Evolutionary conservation across 2,113 vertebrate genomes (phyloP), one percentile per base, ranked within the genome.

Genomic region (Lichenostomus cassidix): DNA sequence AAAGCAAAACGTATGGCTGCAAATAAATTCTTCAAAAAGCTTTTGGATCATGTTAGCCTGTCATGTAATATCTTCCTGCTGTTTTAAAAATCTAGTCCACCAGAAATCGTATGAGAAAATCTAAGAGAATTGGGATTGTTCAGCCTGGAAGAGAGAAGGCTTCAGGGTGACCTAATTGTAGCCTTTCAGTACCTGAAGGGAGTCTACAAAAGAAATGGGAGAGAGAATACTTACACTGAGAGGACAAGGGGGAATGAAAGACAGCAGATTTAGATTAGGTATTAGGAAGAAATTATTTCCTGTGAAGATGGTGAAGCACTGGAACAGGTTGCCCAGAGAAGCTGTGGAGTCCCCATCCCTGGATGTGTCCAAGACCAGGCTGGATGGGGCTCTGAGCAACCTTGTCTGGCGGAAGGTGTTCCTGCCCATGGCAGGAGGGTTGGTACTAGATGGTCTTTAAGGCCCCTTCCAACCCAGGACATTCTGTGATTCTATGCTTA

Each of bases 51-150:
- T 20, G 28, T 52, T 37, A 35, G 27, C 11, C 39, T 71, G 90
- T 39, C 41, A 83, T 5, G 77, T 63, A 75, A 1, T 52, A 80
- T 42, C 52, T 58, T 52, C 3, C 15, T 69, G 10, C 19, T 83
- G 47, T 60, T 41, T 31, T 47, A 83, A 92, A 87, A 89, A 47
- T 27, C 2, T 17, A 53, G 12, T 67, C 37, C 42, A 50, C 12
- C 31, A 67, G 25, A 87, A 91, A 81, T 14, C 0, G 0, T 20
- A 47, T 7, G 16, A 11, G 3, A 0, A 28, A 74, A 52, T 33
- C 44, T 46, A 46, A 25, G 31, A 49, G 15, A 69, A 62, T 1
- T 55, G 41, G 41, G 8, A 41, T 27, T 69, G 41, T 27, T 62
- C 41, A 69, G n/a, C 25, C n/a, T 33, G 47, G 21, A 37, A 90